Base-by-base conservation (phyloP, 2,888 invertebrate genomes). In the Hypselothyrea guttata region DNA sequence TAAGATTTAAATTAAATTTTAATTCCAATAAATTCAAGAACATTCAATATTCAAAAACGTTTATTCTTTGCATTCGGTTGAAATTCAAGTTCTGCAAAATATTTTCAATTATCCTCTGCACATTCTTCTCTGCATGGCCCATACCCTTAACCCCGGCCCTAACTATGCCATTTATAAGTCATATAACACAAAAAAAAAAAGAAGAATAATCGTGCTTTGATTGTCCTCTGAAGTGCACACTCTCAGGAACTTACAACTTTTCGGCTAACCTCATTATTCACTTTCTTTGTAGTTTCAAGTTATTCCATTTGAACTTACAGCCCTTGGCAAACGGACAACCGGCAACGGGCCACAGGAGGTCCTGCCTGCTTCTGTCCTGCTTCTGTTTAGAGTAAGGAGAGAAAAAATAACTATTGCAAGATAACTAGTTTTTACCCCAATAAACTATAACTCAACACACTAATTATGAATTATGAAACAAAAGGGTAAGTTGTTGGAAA, bases 401-500 rank as follows among this genome's bases (percentile, higher is more conserved):
- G 27, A n/a, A 30, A 51, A 12, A 33, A 12, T 9, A 31, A 22
- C 53, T 58, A 40, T 55, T 37, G 28, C 18, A 31, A 49, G 64
- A 75, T 71, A 82, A 79, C 79, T 61, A 62, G 82, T 77, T 77
- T 62, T 58, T 48, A 67, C 61, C 65, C 71, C 75, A 77, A 69
- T 77, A 61, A 56, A 52, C 69, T 35, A 79, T 76, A 71, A 69
- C 79, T 83, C 81, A 83, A 54, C 83, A 67, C 60, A 67, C 71
- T 83, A 79, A 83, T 79, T 79, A 78, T 82, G 60, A 66, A 41
- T 48, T 69, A 71, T 57, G 64, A 79, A 74, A 79, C 76, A 83
- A 76, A 76, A 53, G 74, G 67, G 62, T 38, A 41, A 33, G 40
- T 45, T 22, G 22, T 22, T 22, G 22, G 11, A 37, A 37, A 58